Base-by-base conservation (phyloP, 2,797 vertebrate species). In the Lateolabrax maculatus region DNA sequence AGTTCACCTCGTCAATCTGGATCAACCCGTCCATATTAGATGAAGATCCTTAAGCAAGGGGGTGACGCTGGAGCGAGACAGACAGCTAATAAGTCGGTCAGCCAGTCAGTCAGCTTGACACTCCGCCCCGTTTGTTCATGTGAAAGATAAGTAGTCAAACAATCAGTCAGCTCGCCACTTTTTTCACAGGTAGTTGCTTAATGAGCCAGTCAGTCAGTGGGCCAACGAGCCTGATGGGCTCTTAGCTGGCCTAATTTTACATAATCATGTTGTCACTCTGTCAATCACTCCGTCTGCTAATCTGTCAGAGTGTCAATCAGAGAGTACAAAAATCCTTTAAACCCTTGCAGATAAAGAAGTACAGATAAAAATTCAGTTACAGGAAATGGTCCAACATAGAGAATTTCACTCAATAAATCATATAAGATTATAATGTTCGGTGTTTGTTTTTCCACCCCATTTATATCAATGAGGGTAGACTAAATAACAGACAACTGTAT, bases 1-100 rank as follows among this genome's bases (percentile, higher is more conserved):
- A 92, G 92, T 86, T 92, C 91, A 90, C 91, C 87, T 90, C 89
- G 81, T 93, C 91, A 91, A 90, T 94, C 93, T 89, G 89, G 90
- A 93, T 94, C 91, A 92, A 83, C 71, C 76, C 62, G 11, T 88
- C 84, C 77, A 80, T 76, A 85, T 87, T 67, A 88, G 88, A 90
- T 68, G 83, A 67, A 74, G 85, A 92, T 87, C 76, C 77, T 63
- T 67, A 68, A 84, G 74, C 72, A 80, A 46, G 71, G 48, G 79
- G 48, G 56, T 34, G 79, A 75, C 46, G 71, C 78, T 11, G 18
- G 37, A 65, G 56, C 13, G n/a, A 83, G 79, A 80, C 63, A 31
- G 84, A 79, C 86, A 75, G 75, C 75, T 83, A 85, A 87, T 90
- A 75, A 79, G 87, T 84, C 79, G 77, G 76, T 74, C 75, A 55